Base-by-base conservation (phyloP, 2,797 vertebrate genomes). In the Sylvia borin region DNA sequence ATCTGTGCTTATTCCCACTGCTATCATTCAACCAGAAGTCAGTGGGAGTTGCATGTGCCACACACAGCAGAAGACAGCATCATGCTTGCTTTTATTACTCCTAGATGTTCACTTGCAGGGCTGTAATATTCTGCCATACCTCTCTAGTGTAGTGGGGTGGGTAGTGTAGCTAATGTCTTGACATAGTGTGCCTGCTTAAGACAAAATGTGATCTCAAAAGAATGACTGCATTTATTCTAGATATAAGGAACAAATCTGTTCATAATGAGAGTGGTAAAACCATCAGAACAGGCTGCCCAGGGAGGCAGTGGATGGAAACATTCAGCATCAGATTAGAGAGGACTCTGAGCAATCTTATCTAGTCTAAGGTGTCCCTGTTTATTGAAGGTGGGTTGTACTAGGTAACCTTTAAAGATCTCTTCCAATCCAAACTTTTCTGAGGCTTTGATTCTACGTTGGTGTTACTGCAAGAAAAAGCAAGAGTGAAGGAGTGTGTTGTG, bases 1-100 rank as follows among this genome's bases (percentile, higher is more conserved):
- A 38, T 68, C 65, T 80, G 6, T 80, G 10, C 76, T 65, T 91
- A 57, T 27, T 81, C 82, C 75, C 40, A 88, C 85, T 55, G 29
- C 17, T 64, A 43, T 74, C 57, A 26, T 71, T 88, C 77, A 83
- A 27, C 21, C 18, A 67, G 40, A 72, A 93, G 20, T 55, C 66
- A 86, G 71, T 90, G 40, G 82, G 62, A 95, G 70, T 66, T 84
- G 25, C 13, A 11, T 24, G 13, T 73, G 66, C 45, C 57, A 61
- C 72, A 71, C 0, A 1, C 6, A 82, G 42, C 24, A 68, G 54
- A 95, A 79, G 45, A 60, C 21, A 87, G 19, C 16, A 16, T 66
- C 71, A 26, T 42, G 4, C 61, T 77, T 80, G 42, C 27, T 42
- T 83, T 80, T 77, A 10, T 50, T 68, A 71, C 31, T 50, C 27